Percentiles rank a stretch among this genome's conserved stretches.
Conservation (phyloP, 2,113 vertebrate genomes). For the Cyphomyrus plagiostoma region DNA sequence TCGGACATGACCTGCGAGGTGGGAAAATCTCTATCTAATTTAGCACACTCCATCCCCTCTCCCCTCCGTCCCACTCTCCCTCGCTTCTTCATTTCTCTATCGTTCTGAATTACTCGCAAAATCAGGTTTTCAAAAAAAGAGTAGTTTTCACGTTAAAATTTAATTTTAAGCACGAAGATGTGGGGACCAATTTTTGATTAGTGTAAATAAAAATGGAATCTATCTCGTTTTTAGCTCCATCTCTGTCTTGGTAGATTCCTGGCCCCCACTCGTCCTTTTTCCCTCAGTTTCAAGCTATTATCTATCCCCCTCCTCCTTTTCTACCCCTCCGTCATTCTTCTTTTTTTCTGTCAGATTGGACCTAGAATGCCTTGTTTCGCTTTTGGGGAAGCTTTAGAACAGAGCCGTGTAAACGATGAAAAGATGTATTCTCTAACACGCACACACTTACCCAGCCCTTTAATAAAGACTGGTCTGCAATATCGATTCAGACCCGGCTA, state of each 20-base stretch:
- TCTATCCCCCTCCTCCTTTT: background rate
- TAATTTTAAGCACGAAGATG: background rate
- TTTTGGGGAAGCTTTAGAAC: slow-evolving; percentile 45
- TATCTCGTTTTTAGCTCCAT: background rate
- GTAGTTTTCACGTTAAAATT: background rate
- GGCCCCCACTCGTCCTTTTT: slow-evolving; percentile 9
- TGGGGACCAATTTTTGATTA: background rate
- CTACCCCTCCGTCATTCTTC: background rate
- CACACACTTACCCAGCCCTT: slow-evolving; percentile 27
- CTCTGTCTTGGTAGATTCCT: background rate
- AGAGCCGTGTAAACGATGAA: slow-evolving; percentile 50
- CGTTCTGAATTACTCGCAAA: background rate
- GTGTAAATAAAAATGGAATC: background rate
- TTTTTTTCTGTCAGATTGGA: slow-evolving; percentile 52
- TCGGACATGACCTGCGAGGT: slow-evolving; percentile 87
- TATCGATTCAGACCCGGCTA: background rate
- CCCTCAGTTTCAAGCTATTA: background rate
- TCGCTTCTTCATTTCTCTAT: background rate
- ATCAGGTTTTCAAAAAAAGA: background rate
- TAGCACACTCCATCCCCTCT: background rate
- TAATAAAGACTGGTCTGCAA: background rate
- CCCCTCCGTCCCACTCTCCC: background rate
- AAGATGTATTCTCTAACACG: slow-evolving; percentile 35
- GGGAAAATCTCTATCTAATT: slow-evolving; percentile 35
- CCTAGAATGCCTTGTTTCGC: slow-evolving; percentile 45